Percentiles rank a stretch among this genome's conserved stretches.
These are phyloP conservation scores for Sebastes baramenuke DNA, from an alignment of 2,797 vertebrate species.

Conservation along the genomic window DNA sequence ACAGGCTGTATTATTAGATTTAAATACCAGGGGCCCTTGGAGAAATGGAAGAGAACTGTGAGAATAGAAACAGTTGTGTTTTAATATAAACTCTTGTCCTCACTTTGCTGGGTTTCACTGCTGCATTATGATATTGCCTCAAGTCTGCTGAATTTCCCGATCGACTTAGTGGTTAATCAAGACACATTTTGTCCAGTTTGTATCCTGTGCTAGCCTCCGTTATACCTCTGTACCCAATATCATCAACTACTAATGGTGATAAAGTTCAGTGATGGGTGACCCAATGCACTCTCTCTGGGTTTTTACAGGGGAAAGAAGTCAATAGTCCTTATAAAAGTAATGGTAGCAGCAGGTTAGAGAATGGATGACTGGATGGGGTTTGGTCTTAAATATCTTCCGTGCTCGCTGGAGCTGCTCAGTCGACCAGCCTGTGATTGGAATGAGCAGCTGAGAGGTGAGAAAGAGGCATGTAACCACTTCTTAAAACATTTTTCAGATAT, in stretches of 20 bases:
- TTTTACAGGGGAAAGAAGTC: not conserved
- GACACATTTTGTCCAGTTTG: not conserved
- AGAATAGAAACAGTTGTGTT: conserved; percentile 64
- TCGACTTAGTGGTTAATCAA: conserved; percentile 2
- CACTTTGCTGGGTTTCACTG: conserved; percentile 20
- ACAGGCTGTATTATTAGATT: conserved; percentile 70
- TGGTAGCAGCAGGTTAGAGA: not conserved
- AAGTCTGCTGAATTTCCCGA: conserved; percentile 20
- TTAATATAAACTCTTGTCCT: conserved; percentile 47
- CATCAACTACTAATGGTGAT: not conserved
- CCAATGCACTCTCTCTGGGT: not conserved
- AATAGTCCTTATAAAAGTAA: conserved; percentile 3
- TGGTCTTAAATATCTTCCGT: not conserved
- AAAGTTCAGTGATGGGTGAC: not conserved
- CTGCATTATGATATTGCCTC: conserved; percentile 32
- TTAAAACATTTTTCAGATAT: not conserved
- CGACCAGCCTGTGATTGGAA: conserved; percentile 6
- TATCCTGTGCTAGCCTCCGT: not conserved
- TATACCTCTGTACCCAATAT: not conserved
- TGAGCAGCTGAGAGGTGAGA: conserved; percentile 3
- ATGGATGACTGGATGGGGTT: not conserved
- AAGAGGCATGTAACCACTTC: not conserved
- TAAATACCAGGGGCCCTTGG: conserved; percentile 65
- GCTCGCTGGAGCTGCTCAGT: not conserved
- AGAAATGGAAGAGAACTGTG: conserved; percentile 52